These are phyloP conservation scores for Reinhardtius hippoglossoides DNA, from an alignment of 2,113 vertebrate genomes.

Conservation along the genomic window DNA sequence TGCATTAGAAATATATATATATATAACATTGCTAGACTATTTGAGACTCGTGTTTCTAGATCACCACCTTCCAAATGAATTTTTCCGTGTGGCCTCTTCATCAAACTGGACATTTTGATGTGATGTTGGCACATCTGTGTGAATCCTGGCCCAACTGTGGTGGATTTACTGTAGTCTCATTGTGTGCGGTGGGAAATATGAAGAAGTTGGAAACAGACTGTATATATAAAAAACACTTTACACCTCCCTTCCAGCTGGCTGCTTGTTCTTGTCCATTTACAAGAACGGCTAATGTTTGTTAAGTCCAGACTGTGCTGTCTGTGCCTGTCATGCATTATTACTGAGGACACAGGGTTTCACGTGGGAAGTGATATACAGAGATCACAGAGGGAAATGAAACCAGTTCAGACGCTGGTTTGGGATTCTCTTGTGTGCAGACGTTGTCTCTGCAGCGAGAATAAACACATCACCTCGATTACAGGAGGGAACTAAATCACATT, in stretches of 20 bases:
- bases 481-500: too few relatives aligned
- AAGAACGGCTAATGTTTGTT: neutral
- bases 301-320: neutral
- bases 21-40: too few relatives aligned
- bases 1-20: too few relatives aligned
- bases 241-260: conserved; percentile 7
- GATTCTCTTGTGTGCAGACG: conserved; percentile 8
- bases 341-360: neutral
- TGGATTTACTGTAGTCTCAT: too few relatives aligned
- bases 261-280: neutral
- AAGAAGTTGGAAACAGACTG: too few relatives aligned
- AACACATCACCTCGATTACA: too few relatives aligned
- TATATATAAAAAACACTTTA: neutral
- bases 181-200: too few relatives aligned
- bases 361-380: neutral
- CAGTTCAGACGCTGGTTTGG: neutral
- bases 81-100: too few relatives aligned
- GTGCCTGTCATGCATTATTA: conserved; percentile 15
- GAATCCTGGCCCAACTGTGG: too few relatives aligned
- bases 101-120: neutral
- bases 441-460: too few relatives aligned
- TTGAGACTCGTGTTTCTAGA: too few relatives aligned
- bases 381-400: neutral
- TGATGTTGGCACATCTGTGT: neutral
- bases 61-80: too few relatives aligned